Percentiles rank a stretch among this genome's conserved stretches.
phyloP scores from a whole-genome alignment of 2,888 invertebrate genomes.

The Sicus ferrugineus region DNA sequence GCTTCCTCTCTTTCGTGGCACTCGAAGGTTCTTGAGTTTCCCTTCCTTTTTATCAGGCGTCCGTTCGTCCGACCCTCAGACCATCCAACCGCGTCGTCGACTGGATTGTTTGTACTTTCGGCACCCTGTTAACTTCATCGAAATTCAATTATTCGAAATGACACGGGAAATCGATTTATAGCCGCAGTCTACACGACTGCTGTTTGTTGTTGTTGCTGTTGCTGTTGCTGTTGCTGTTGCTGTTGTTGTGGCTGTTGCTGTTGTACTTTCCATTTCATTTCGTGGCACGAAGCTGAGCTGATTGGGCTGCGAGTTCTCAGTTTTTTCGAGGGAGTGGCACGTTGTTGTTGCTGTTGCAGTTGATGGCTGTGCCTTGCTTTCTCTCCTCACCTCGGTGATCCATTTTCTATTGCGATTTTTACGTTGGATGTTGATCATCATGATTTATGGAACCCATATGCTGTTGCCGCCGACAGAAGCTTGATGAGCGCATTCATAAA shows the following conservation, averaged over 20 bases:
- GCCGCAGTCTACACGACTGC: background rate
- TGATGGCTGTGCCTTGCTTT: no score
- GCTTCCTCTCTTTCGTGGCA: background rate
- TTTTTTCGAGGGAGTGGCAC: background rate
- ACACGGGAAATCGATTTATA: slow-evolving; percentile 30
- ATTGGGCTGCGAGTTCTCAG: slow-evolving; percentile 2
- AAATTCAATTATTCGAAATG: slow-evolving; percentile 22
- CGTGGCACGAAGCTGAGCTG: background rate
- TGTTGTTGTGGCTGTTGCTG: background rate
- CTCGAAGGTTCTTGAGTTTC: background rate
- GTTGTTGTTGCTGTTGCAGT: background rate
- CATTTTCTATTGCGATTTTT: slow-evolving; percentile 1
- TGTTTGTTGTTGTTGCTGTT: background rate
- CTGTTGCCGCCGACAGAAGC: background rate
- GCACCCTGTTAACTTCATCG: slow-evolving; percentile 21
- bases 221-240: background rate
- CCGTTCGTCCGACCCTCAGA: background rate
- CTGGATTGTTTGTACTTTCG: slow-evolving; percentile 5
- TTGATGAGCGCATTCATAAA: slow-evolving; percentile 9
- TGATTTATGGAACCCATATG: slow-evolving; percentile 19
- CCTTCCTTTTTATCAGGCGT: no score
- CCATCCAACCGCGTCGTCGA: background rate
- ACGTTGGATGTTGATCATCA: background rate
- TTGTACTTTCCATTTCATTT: background rate
- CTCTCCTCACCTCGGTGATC: background rate